These are phyloP conservation scores for Lacanobia oleracea DNA, from an alignment of 2,888 invertebrate species.

Conservation along the genomic window DNA sequence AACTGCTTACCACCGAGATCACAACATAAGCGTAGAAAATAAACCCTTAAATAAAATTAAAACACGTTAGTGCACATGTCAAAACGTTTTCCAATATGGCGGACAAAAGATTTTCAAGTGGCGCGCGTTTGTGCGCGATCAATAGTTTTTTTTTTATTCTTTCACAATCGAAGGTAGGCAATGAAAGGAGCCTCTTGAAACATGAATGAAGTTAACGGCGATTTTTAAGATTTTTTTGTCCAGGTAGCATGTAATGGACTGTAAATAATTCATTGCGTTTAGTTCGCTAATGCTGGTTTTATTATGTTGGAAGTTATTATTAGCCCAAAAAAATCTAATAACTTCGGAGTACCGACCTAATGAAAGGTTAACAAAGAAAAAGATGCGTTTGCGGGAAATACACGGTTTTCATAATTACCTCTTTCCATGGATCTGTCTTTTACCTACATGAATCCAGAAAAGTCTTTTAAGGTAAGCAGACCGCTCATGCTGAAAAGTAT, in stretches of 20 bases:
- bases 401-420: too few species aligned
- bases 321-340: not conserved
- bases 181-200: slow-evolving; percentile 89
- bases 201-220: slow-evolving; percentile 87
- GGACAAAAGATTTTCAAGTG: slow-evolving; percentile 88
- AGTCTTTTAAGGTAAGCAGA: too few species aligned
- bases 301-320: slow-evolving; percentile 23
- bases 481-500: too few species aligned
- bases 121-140: slow-evolving; percentile 85
- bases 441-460: too few species aligned
- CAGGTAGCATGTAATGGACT: slow-evolving; percentile 85
- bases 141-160: slow-evolving; percentile 88
- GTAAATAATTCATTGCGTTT: slow-evolving; percentile 80
- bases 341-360: not conserved
- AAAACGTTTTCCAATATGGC: slow-evolving; percentile 88
- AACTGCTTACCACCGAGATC: not conserved
- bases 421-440: too few species aligned
- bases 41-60: slow-evolving; percentile 63
- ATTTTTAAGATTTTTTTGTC: slow-evolving; percentile 80
- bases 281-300: slow-evolving; percentile 69
- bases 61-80: slow-evolving; percentile 79
- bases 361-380: slow-evolving; percentile 5
- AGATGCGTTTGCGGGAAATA: not conserved
- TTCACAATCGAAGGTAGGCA: slow-evolving; percentile 84
- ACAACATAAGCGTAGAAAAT: slow-evolving; percentile 12